A percentile compares a stretch with the other conserved stretches of the same genome.
phyloP scores from a whole-genome alignment of 2,797 vertebrate genomes.

The Alfaro cultratus region DNA sequence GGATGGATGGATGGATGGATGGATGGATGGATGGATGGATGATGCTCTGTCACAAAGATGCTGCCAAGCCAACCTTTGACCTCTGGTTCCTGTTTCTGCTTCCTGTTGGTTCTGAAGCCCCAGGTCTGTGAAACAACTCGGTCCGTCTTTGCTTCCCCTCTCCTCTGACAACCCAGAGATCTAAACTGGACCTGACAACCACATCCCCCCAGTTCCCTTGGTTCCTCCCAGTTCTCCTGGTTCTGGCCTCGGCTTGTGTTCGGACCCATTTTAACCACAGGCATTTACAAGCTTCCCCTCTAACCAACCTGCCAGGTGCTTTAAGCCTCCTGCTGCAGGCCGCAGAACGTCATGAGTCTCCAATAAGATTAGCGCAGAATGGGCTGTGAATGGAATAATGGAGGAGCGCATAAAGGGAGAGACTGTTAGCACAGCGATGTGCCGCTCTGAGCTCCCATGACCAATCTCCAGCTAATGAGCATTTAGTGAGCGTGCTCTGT shows the following conservation, averaged over 20 bases:
- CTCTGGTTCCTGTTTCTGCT: neutral
- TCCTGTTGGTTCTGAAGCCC: slow-evolving; percentile 47
- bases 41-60: neutral
- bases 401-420: slow-evolving; percentile 69
- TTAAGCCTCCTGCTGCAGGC: slow-evolving; percentile 76
- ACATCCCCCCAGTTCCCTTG: slow-evolving; percentile 78
- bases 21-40: neutral
- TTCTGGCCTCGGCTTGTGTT: slow-evolving; percentile 72
- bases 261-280: slow-evolving; percentile 81
- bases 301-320: slow-evolving; percentile 91
- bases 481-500: slow-evolving; percentile 71
- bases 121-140: slow-evolving; percentile 73
- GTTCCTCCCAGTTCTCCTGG: slow-evolving; percentile 33
- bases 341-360: slow-evolving; percentile 76
- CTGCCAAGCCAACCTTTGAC: neutral
- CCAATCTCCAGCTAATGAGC: slow-evolving; percentile 82
- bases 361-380: slow-evolving; percentile 86
- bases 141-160: slow-evolving; percentile 76
- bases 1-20: too few relatives aligned
- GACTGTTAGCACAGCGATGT: slow-evolving; percentile 74
- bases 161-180: slow-evolving; percentile 74
- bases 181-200: slow-evolving; percentile 93
- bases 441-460: slow-evolving; percentile 79
- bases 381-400: slow-evolving; percentile 66
- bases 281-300: slow-evolving; percentile 87